A percentile compares a stretch with the other conserved stretches of the same genome.
These are phyloP conservation scores for Nysson spinosus DNA, from an alignment of 2,888 invertebrate species.

Conservation along the genomic window DNA sequence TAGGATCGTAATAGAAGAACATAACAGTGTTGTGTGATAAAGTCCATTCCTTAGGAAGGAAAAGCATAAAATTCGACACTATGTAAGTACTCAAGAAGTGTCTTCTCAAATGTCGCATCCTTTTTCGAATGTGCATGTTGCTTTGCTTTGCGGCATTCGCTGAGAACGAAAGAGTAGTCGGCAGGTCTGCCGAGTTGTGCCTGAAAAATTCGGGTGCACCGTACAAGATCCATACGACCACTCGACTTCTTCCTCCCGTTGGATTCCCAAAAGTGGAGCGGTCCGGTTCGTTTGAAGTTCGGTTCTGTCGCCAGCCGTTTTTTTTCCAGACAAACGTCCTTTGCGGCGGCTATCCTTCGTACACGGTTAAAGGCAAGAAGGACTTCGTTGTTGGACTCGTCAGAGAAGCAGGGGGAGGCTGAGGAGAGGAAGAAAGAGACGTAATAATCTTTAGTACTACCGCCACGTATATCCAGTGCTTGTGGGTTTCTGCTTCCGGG, in stretches of 20 bases:
- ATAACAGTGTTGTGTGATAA: too few species aligned
- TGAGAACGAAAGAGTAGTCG: slow-evolving; percentile 9
- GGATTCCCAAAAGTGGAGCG: slow-evolving; percentile 19
- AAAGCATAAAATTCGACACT: too few species aligned
- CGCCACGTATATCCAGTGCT: background rate
- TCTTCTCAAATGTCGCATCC: background rate
- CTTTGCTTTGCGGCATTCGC: background rate
- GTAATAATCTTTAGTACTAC: background rate
- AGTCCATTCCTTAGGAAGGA: too few species aligned
- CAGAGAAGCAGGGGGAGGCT: slow-evolving; percentile 5
- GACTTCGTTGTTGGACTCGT: background rate
- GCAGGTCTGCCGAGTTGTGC: slow-evolving; percentile 6
- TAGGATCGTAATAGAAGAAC: too few species aligned
- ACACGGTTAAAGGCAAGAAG: slow-evolving; percentile 4
- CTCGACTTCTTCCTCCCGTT: slow-evolving; percentile 44
- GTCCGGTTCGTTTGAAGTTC: slow-evolving; percentile 49
- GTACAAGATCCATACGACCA: slow-evolving; percentile 59
- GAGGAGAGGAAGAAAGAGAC: slow-evolving; percentile 10
- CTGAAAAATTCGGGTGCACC: slow-evolving; percentile 14
- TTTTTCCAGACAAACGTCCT: slow-evolving; percentile 12
- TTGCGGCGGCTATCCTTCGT: background rate
- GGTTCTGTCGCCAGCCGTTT: slow-evolving; percentile 33
- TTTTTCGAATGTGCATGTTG: background rate
- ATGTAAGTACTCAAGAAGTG: background rate
- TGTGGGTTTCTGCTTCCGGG: slow-evolving; percentile 6